phyloP scores from a whole-genome alignment of 1,140 invertebrate genomes.

The Calephelis virginiensis region DNA sequence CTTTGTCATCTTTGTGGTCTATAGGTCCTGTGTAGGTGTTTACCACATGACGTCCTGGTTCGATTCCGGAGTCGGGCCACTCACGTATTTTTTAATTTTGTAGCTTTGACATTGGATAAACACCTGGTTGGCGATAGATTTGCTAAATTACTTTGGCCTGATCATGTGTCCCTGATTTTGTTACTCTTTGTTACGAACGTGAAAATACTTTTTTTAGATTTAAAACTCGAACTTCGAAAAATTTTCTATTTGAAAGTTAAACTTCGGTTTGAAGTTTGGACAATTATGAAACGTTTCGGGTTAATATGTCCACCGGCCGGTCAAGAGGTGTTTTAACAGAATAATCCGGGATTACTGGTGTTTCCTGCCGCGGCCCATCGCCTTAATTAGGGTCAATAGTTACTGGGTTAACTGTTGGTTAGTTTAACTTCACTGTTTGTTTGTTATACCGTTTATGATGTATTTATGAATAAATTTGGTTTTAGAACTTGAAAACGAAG shows the following conservation, averaged over 20 bases:
- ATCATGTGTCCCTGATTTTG: too few species aligned
- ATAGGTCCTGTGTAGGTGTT: too few species aligned
- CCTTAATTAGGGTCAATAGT: constrained; percentile 70
- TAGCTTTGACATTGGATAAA: too few species aligned
- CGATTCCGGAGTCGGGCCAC: too few species aligned
- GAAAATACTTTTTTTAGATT: background rate
- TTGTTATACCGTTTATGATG: constrained; percentile 5
- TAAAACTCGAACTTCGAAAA: background rate
- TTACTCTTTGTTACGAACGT: too few species aligned
- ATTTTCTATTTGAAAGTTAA: background rate
- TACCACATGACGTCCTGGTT: too few species aligned
- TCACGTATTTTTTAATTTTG: too few species aligned
- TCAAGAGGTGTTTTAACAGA: constrained; percentile 67
- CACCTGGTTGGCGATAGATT: too few species aligned
- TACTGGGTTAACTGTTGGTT: constrained; percentile 43
- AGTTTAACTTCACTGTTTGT: constrained; percentile 28
- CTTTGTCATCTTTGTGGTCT: too few species aligned
- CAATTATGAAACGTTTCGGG: constrained; percentile 16
- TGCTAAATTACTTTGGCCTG: too few species aligned
- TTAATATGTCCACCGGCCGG: constrained; percentile 37
- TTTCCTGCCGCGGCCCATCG: constrained; percentile 55
- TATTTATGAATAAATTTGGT: constrained; percentile 5
- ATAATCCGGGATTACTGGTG: constrained; percentile 67
- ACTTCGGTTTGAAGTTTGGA: background rate
- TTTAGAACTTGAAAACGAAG: background rate